Evolutionary conservation across 2,113 vertebrate genomes (phyloP).

Genomic region (Urocynchramus pylzowi): DNA sequence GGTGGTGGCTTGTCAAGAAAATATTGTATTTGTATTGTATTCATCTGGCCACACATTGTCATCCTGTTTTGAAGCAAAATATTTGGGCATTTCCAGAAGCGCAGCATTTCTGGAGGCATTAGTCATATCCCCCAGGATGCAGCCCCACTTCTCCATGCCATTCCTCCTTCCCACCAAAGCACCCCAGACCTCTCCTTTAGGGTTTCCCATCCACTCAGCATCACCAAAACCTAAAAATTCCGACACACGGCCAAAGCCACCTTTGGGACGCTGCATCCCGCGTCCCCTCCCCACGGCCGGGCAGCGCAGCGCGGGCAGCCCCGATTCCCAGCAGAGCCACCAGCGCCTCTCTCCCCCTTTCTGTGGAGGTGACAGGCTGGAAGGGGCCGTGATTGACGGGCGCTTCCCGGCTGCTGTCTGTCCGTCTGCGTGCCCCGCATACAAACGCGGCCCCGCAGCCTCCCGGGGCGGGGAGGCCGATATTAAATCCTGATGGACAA

Average conservation of each 20-base stretch:
- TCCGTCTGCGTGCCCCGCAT: constrained; percentile 28
- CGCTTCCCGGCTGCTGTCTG: constrained; percentile 47
- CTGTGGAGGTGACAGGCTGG: constrained; percentile 2
- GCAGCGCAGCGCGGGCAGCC: fast-evolving
- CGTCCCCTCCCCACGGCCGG: background rate
- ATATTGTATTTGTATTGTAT: background rate
- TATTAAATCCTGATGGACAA: constrained; percentile 6
- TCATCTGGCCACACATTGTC: no score
- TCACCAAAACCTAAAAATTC: background rate
- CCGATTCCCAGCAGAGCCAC: background rate
- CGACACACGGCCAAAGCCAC: fast-evolving
- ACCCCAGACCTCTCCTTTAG: background rate
- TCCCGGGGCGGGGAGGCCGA: background rate
- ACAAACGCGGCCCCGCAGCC: background rate
- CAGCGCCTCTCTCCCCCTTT: background rate
- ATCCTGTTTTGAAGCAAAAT: background rate
- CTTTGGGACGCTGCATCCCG: fast-evolving
- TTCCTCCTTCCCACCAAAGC: background rate
- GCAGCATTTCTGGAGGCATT: fast-evolving
- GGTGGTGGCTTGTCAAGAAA: background rate
- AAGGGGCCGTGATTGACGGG: constrained; percentile 38
- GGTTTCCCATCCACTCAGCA: fast-evolving
- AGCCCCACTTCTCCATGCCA: background rate
- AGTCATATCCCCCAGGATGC: no score
- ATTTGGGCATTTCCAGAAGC: background rate